Conservation (phyloP, 2,797 vertebrate species). For the Okamejei kenojei region DNA sequence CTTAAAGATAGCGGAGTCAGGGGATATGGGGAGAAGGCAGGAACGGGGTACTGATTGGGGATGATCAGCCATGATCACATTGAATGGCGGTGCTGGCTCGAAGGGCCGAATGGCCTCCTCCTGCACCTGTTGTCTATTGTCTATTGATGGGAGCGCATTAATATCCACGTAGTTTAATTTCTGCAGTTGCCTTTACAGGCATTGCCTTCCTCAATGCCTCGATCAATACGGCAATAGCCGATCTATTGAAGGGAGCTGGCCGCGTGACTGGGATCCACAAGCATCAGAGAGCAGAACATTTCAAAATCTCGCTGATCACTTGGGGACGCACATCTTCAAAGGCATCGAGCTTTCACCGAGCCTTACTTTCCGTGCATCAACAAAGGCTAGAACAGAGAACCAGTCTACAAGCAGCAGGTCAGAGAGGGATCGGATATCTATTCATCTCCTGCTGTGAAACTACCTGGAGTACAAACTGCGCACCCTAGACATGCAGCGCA, state of each 20-base stretch:
- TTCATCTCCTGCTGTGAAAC: not conserved
- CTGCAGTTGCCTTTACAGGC: not conserved
- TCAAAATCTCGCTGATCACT: not conserved
- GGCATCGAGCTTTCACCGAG: not conserved
- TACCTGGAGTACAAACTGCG: not conserved
- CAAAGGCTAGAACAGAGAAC: not conserved
- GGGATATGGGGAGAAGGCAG: no score
- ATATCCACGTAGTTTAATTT: not conserved
- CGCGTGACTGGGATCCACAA: not conserved
- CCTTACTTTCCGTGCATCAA: not conserved
- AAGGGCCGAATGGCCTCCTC: no score
- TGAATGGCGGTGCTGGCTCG: no score
- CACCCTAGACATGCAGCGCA: not conserved
- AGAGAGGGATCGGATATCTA: conserved; percentile 1
- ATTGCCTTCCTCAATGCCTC: not conserved
- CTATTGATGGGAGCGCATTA: not conserved
- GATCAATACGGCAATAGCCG: not conserved
- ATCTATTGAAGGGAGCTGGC: not conserved
- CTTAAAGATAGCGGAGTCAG: no score
- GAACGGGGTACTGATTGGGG: no score
- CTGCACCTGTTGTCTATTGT: no score
- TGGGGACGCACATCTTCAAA: not conserved
- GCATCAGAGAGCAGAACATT: not conserved
- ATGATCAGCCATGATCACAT: no score
- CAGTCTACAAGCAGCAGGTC: not conserved